These are phyloP conservation scores for Spheniscus humboldti DNA, from an alignment of 2,797 vertebrate species.

Conservation along the genomic window DNA sequence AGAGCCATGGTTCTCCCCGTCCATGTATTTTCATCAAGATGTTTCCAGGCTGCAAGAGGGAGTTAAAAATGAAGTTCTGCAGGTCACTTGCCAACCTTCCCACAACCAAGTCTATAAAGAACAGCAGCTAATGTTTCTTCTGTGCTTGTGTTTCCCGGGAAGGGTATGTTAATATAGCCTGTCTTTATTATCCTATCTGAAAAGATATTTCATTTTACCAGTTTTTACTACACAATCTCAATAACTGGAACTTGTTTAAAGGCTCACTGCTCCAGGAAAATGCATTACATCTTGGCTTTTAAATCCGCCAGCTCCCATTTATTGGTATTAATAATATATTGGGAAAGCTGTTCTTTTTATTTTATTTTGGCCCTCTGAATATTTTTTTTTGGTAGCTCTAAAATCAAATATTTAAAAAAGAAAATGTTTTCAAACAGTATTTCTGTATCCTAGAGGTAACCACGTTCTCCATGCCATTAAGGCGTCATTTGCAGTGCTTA, in stretches of 20 bases:
- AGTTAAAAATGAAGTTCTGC: neutral
- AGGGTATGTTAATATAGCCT: constrained; percentile 7
- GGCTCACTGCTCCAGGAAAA: constrained; percentile 42
- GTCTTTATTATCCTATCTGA: constrained; percentile 53
- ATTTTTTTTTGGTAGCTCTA: neutral
- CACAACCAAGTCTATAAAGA: neutral
- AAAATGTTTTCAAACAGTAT: constrained; percentile 8
- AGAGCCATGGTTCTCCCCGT: neutral
- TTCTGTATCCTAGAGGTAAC: constrained; percentile 35
- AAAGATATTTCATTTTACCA: constrained; percentile 58
- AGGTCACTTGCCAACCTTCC: neutral
- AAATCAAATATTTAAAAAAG: constrained; percentile 57
- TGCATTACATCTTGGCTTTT: constrained; percentile 37
- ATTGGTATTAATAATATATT: constrained; percentile 71
- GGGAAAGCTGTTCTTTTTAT: constrained; percentile 54
- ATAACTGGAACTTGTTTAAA: constrained; percentile 67
- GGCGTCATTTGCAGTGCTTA: neutral
- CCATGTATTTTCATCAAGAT: rapidly evolving
- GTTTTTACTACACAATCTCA: constrained; percentile 59
- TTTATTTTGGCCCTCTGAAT: constrained; percentile 59
- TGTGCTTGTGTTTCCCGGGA: neutral
- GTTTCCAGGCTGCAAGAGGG: neutral
- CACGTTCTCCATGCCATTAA: neutral
- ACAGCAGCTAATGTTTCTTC: neutral
- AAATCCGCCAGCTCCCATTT: constrained; percentile 56